Conservation (phyloP, 2,888 invertebrate species). For the Meliscaeva auricollis region DNA sequence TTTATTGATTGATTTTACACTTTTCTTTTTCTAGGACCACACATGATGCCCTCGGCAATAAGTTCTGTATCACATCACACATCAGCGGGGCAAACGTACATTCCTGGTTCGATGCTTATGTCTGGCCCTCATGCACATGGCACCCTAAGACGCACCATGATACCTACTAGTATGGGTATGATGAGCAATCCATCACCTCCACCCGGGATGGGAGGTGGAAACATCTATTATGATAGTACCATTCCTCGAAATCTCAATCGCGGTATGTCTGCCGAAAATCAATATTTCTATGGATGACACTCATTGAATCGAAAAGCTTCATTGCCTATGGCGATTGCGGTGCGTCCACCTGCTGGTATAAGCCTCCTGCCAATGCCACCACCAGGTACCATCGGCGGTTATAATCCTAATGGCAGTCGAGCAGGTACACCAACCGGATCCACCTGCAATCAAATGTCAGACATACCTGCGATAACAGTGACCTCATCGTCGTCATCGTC, state of each 20-base stretch:
- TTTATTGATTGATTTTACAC: not conserved
- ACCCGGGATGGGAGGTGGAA: slow-evolving; percentile 73
- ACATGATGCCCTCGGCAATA: slow-evolving; percentile 80
- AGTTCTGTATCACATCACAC: slow-evolving; percentile 80
- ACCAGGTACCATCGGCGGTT: slow-evolving; percentile 80
- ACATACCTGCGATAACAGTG: slow-evolving; percentile 81
- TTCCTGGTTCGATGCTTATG: slow-evolving; percentile 82
- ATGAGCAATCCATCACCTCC: slow-evolving; percentile 77
- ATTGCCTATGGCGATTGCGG: slow-evolving; percentile 80
- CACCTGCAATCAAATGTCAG: slow-evolving; percentile 77
- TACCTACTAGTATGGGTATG: slow-evolving; percentile 82
- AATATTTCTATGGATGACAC: slow-evolving; percentile 84
- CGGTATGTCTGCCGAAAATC: slow-evolving; percentile 80
- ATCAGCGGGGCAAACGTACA: slow-evolving; percentile 79
- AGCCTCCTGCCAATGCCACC: slow-evolving; percentile 80
- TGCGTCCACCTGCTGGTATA: slow-evolving; percentile 80
- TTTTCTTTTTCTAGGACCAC: slow-evolving; percentile 78
- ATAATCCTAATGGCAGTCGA: slow-evolving; percentile 76
- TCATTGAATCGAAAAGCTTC: slow-evolving; percentile 82
- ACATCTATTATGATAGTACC: slow-evolving; percentile 82
- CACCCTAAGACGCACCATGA: slow-evolving; percentile 81
- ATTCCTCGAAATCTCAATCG: slow-evolving; percentile 81
- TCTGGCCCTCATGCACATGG: slow-evolving; percentile 82
- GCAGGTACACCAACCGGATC: slow-evolving; percentile 78
- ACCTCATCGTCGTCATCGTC: slow-evolving; percentile 79